Evolutionary conservation across 2,113 vertebrate species (phyloP), one percentile per base, ranked within the genome.

Genomic region (Stigmatopora argus): DNA sequence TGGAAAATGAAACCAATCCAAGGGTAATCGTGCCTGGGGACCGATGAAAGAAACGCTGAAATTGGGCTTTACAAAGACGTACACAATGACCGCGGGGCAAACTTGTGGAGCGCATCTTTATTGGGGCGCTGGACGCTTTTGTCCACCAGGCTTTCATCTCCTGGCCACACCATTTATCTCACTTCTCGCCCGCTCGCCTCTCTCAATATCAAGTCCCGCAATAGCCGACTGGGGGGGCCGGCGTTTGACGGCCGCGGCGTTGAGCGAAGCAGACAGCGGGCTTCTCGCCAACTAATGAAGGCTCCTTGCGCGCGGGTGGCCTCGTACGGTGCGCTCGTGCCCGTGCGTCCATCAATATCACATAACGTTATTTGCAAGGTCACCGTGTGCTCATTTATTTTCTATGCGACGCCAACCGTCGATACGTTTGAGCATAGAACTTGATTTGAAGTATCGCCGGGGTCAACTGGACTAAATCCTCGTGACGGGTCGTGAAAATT

Each of bases 101-200:
- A 83, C 44, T 49, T 73, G 69, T 74, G n/a, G 1, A 26, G 38
- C 63, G 60, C 57, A 13, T 86, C 76, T 83, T 75, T 65, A 83
- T 80, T 81, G 69, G 64, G 71, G 78, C 69, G 14, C 46, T 60
- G 51, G 61, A 72, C 71, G 71, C 23, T 31, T 67, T 58, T 75
- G 66, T 74, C 71, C 60, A 46, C 21, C 17, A 51, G 61, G 77
- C 85, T 85, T 82, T 83, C 77, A 82, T 85, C 72, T 78, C 66
- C 67, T 60, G 62, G 12, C 69, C 66, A 69, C 68, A 53, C 70
- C 81, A 80, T 85, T 88, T 79, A 85, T 85, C 77, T 86, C 82
- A 78, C 75, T 83, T 71, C 70, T 74, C 77, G 67, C 75, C 77
- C 70, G 71, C 70, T 79, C 70, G 73, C 73, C 70, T 60, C 70